Percentiles rank a stretch among this genome's conserved stretches.
phyloP scores from a whole-genome alignment of 1,140 invertebrate species.

The Agrypnia vestita region DNA sequence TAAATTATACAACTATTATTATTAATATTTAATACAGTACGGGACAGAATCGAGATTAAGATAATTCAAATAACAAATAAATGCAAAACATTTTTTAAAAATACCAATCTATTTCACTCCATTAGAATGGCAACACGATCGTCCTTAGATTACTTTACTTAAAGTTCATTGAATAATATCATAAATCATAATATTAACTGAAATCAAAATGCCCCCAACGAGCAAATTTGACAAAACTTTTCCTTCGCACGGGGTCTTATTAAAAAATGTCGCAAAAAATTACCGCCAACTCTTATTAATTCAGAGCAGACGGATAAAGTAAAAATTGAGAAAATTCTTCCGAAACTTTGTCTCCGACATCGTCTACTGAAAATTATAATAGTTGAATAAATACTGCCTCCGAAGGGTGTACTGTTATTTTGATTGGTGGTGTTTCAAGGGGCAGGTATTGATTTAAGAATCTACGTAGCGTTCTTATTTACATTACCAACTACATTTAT shows the following conservation, averaged over 20 bases:
- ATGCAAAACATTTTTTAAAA: too few species aligned
- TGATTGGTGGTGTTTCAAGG: constrained; percentile 2
- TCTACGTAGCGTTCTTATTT: too few species aligned
- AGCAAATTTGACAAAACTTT: neutral
- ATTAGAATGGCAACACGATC: too few species aligned
- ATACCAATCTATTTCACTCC: too few species aligned
- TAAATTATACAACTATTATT: too few species aligned
- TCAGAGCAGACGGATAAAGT: neutral
- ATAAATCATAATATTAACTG: constrained; percentile 8
- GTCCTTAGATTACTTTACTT: constrained; percentile 10
- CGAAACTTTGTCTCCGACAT: neutral
- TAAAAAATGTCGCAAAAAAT: constrained; percentile 9
- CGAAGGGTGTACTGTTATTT: neutral
- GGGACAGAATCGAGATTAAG: too few species aligned
- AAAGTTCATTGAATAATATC: constrained; percentile 8
- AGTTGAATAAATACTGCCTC: neutral
- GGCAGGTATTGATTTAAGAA: too few species aligned
- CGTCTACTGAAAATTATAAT: neutral
- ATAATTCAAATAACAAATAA: too few species aligned
- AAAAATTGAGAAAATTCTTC: neutral
- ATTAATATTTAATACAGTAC: too few species aligned
- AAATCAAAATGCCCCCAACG: constrained; percentile 1
- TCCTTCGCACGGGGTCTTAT: neutral
- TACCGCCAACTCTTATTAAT: neutral
- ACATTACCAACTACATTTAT: too few species aligned